Base-by-base conservation (phyloP, 2,888 invertebrate genomes). In the Leptinotarsa haldemani region DNA sequence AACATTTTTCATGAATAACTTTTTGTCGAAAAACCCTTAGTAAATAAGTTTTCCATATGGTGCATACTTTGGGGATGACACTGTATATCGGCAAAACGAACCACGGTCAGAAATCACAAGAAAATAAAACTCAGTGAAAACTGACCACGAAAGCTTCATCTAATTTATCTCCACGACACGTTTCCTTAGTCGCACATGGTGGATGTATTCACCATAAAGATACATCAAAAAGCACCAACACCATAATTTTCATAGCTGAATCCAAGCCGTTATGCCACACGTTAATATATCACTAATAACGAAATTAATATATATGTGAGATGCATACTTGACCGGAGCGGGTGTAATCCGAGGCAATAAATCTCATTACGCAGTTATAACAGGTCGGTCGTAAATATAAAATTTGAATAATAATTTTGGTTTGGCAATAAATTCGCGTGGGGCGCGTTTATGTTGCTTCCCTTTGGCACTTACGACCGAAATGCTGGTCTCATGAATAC, bases 351-450 rank as follows among this genome's bases (percentile, higher is more conserved):
- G 22, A 61, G 40, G 75, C 74, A 76, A 79, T 80, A 80, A 80
- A 80, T 80, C 79, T 78, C 75, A 80, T 79, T 80, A 79, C 73
- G 71, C 76, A 72, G 78, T 77, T 74, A 75, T 76, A 78, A 76
- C 79, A 78, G 77, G 74, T 76, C 76, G 80, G 78, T 77, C 74
- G 77, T 79, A 80, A 80, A 80, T 79, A 78, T 77, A 72, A 79
- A 77, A 80, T 79, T 78, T 78, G 77, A 75, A 79, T 79, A 79
- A 79, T 79, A 71, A 77, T 77, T 75, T 77, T 70, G 76, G 73
- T 75, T 71, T 67, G 50, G 76, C 73, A 53, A 75, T 80, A 79
- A 80, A 80, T 80, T 78, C 74, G 46, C 18, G 68, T 58, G 53
- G 56, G 68, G 58, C 47, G 46, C 56, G 56, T 56, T 68, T 40